Evolutionary conservation across 92 coral and sea anemone species (phyloP), one percentile per base, ranked within the genome.

Genomic region (Chrysogorgia sp.): DNA sequence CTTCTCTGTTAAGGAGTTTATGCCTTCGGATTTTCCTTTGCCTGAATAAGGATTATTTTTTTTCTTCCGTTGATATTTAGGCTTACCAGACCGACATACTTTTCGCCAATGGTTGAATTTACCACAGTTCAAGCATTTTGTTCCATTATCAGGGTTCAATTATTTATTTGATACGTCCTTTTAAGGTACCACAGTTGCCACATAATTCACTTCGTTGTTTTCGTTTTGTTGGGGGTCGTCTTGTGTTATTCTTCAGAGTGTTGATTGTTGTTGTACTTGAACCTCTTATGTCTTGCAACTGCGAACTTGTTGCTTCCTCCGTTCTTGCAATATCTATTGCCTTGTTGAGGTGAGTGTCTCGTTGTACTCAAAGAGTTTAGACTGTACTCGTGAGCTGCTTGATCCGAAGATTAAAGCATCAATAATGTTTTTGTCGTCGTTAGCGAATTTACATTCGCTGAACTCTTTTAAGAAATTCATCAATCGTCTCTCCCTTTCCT

Each of bases 401-500:
- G 80, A 55, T 67, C 85, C 86, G 43, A 79, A 87, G 5, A 83
- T 84, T n/a, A 83, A 25, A 1, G 88, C 84, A 80, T 80, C 88
- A 35, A 79, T 85, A 20, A 80, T 75, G 21, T 81, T 72, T 52
- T 76, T 81, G 21, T 86, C 90, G 25, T 53, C 66, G 62, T 76
- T 81, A 29, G 71, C 47, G 63, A 79, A 86, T 53, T 67, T 82
- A 48, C 89, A 86, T 71, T 87, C 87, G 40, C 57, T 85, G n/a
- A 77, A 83, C 78, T 68, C 79, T 76, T 66, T 90, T 90, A 0
- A 86, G 24, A 79, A 86, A 83, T 48, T 86, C 70, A 63, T 86
- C 90, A 17, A 86, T 87, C 10, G 90, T n/a, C 76, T 83, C 86
- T 0, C 81, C 90, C 21, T 70, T 56, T 13, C 75, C 93, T 81